These are phyloP conservation scores for Acronicta aceris DNA, from an alignment of 2,888 invertebrate genomes.

Conservation along the genomic window DNA sequence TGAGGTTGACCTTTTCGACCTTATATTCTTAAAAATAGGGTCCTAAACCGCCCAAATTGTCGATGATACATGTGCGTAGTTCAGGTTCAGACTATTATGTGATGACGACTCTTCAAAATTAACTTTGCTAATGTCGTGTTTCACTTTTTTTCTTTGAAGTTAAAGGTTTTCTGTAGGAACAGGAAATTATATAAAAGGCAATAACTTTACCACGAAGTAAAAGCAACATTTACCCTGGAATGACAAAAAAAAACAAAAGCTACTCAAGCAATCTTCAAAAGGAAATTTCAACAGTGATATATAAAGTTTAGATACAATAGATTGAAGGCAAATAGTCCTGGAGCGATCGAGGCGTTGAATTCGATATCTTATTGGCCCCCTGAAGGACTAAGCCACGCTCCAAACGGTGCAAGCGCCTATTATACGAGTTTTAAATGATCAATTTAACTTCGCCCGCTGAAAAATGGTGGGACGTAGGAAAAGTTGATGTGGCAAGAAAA, in stretches of 20 bases:
- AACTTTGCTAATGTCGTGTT: no score
- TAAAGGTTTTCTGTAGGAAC: background rate
- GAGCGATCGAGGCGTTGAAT: slow-evolving; percentile 35
- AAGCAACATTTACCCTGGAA: slow-evolving; percentile 5
- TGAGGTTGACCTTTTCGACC: background rate
- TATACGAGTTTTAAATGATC: slow-evolving; percentile 76
- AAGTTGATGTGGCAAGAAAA: slow-evolving; percentile 55
- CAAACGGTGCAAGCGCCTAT: slow-evolving; percentile 68
- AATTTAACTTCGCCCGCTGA: slow-evolving; percentile 73
- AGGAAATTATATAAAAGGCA: slow-evolving; percentile 27
- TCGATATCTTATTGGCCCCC: slow-evolving; percentile 53
- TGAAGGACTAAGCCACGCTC: slow-evolving; percentile 53
- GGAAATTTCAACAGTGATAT: slow-evolving; percentile 19
- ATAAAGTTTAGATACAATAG: slow-evolving; percentile 45
- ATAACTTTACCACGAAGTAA: slow-evolving; percentile 16
- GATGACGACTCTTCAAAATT: no score
- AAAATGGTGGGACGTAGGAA: slow-evolving; percentile 53
- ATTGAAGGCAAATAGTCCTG: slow-evolving; percentile 44
- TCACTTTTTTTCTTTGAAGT: background rate
- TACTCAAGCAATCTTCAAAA: slow-evolving; percentile 9
- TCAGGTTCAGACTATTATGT: no score
- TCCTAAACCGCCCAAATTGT: background rate
- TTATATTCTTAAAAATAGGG: background rate
- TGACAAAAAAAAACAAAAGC: slow-evolving; percentile 13
- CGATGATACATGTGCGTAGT: background rate